Percentiles rank a stretch among this genome's conserved stretches.
Evolutionary conservation across 2,113 vertebrate species (phyloP).

Genomic region (Hemicordylus capensis): DNA sequence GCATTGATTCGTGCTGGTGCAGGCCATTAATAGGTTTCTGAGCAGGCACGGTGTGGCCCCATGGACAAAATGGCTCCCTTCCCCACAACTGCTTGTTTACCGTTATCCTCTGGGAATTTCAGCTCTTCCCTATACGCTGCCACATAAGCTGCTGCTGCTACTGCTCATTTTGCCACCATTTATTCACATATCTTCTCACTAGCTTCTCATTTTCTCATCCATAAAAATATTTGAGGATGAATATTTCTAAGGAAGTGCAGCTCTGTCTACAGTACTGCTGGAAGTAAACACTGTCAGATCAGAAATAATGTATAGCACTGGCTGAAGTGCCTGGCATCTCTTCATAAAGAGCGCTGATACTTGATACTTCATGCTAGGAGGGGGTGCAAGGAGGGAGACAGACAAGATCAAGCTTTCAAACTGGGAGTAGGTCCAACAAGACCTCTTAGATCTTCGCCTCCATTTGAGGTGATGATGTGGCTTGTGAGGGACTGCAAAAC

Average conservation of each 20-base stretch:
- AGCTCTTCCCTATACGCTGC: background rate
- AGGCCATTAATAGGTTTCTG: background rate
- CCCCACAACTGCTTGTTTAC: background rate
- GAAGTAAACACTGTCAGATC: background rate
- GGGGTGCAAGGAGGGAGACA: background rate
- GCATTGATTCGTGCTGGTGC: background rate
- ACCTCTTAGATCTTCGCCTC: background rate
- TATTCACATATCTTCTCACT: background rate
- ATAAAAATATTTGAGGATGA: background rate
- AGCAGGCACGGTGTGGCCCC: background rate
- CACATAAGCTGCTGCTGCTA: background rate
- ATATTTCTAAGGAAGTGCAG: background rate
- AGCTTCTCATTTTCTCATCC: background rate
- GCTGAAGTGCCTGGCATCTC: background rate
- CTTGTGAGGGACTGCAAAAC: no score
- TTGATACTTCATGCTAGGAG: background rate
- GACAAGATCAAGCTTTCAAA: background rate
- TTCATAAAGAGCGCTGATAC: background rate
- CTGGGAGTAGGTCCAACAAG: background rate
- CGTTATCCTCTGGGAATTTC: background rate
- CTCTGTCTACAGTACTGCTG: background rate
- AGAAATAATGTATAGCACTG: background rate
- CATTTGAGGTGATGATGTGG: no score
- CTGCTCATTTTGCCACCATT: background rate
- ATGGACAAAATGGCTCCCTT: background rate